Percentiles rank a stretch among this genome's conserved stretches.
Conservation (phyloP, 1,140 invertebrate genomes). For the Alviniconcha marisindica region DNA sequence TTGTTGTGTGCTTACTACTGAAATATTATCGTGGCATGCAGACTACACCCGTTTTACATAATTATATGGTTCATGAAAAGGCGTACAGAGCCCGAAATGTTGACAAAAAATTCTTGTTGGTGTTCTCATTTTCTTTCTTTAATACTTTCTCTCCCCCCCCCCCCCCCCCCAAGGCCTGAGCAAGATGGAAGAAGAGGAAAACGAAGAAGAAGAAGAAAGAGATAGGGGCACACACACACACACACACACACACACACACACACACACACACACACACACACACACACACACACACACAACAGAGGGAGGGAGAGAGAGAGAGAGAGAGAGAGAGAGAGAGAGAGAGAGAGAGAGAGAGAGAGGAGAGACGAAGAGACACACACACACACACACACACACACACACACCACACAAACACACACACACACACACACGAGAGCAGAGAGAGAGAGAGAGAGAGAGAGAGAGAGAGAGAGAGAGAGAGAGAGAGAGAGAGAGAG, state of each 20-base stretch:
- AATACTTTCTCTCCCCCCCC: too few relatives aligned
- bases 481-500: constrained; percentile 10
- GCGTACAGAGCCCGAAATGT: too few relatives aligned
- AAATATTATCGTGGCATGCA: too few relatives aligned
- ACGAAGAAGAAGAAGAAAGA: neutral
- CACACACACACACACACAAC: neutral
- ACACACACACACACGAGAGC: too few relatives aligned
- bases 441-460: neutral
- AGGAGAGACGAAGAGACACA: neutral
- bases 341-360: neutral
- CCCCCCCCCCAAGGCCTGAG: too few relatives aligned
- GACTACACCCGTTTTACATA: too few relatives aligned
- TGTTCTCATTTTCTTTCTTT: neutral
- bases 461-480: neutral
- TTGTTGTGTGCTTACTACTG: too few relatives aligned
- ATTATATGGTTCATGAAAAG: too few relatives aligned
- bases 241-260: neutral
- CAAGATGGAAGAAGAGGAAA: neutral
- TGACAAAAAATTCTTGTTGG: too few relatives aligned
- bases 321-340: neutral
- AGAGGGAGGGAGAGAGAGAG: neutral
- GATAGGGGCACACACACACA: neutral
- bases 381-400: too few relatives aligned
- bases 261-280: neutral
- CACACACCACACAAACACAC: too few relatives aligned